Conservation (phyloP, 2,113 vertebrate genomes). For the Morphnarchus princeps region DNA sequence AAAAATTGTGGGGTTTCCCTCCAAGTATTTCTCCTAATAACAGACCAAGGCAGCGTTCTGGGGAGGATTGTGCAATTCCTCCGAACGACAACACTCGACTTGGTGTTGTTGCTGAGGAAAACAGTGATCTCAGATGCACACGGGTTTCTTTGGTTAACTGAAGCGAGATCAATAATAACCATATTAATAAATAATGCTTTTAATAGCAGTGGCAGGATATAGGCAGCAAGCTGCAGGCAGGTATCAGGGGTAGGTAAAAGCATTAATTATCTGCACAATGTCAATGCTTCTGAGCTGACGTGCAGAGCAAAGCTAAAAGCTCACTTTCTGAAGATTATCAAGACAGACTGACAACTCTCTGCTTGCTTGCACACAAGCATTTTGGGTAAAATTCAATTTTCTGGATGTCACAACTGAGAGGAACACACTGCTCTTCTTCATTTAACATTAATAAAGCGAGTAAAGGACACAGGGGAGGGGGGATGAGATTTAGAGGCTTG, state of each 20-base stretch:
- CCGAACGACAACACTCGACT: neutral
- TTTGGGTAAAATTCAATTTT: slow-evolving; percentile 26
- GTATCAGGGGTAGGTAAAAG: neutral
- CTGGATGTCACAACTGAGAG: neutral
- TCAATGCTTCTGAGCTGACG: neutral
- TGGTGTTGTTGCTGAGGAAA: neutral
- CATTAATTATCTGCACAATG: neutral
- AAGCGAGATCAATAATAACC: slow-evolving; percentile 22
- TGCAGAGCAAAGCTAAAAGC: neutral
- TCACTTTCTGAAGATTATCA: neutral
- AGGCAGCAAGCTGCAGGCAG: neutral
- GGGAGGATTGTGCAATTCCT: neutral
- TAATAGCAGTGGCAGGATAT: neutral
- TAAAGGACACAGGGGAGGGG: neutral
- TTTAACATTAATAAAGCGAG: neutral
- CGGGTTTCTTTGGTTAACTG: neutral
- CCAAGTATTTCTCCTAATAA: neutral
- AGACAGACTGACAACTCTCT: neutral
- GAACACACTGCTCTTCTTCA: neutral
- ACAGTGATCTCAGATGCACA: neutral
- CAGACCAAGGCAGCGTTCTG: neutral
- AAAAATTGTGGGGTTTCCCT: neutral
- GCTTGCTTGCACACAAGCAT: neutral
- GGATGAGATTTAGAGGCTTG: neutral
- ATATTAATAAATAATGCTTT: slow-evolving; percentile 47